Evolutionary conservation across 2,113 vertebrate genomes (phyloP).

Genomic region (Centropristis striata): DNA sequence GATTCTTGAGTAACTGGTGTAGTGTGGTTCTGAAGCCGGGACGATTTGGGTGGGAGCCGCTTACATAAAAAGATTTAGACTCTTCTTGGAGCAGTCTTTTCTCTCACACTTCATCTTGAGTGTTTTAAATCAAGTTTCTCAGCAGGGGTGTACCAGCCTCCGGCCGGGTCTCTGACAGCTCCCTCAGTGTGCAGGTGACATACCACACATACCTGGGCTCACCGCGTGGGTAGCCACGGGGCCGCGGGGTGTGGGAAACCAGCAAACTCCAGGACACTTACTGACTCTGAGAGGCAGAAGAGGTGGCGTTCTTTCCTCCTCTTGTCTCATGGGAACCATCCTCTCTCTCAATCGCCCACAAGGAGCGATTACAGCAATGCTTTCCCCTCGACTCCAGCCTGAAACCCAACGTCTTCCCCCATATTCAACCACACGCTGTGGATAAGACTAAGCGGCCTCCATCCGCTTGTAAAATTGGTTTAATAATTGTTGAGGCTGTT

Average conservation of each 20-base stretch:
- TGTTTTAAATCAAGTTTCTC: conserved; percentile 60
- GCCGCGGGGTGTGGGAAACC: conserved; percentile 65
- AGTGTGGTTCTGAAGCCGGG: conserved; percentile 31
- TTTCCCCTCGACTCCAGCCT: conserved; percentile 53
- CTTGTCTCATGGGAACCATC: conserved; percentile 58
- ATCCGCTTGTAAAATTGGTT: conserved; percentile 68
- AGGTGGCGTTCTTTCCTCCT: conserved; percentile 15
- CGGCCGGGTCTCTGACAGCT: conserved; percentile 22
- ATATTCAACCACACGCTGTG: conserved; percentile 44
- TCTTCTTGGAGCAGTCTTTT: conserved; percentile 9
- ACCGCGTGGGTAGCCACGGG: conserved; percentile 53
- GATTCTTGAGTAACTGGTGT: conserved; percentile 31
- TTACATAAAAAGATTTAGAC: conserved; percentile 41
- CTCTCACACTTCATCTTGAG: conserved; percentile 35
- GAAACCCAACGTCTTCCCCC: conserved; percentile 45
- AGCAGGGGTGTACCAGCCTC: conserved; percentile 44
- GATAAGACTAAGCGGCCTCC: conserved; percentile 51
- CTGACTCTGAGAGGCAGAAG: conserved; percentile 17
- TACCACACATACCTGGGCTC: conserved; percentile 68
- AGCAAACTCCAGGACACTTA: conserved; percentile 23
- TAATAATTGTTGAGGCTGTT: conserved; percentile 63
- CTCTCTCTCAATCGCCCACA: conserved; percentile 37
- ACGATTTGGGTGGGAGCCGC: conserved; percentile 33
- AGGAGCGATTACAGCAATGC: conserved; percentile 50
- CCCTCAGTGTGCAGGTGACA: conserved; percentile 69